These are phyloP conservation scores for Cryptotermes secundus DNA, from an alignment of 1,140 invertebrate genomes.

Conservation along the genomic window DNA sequence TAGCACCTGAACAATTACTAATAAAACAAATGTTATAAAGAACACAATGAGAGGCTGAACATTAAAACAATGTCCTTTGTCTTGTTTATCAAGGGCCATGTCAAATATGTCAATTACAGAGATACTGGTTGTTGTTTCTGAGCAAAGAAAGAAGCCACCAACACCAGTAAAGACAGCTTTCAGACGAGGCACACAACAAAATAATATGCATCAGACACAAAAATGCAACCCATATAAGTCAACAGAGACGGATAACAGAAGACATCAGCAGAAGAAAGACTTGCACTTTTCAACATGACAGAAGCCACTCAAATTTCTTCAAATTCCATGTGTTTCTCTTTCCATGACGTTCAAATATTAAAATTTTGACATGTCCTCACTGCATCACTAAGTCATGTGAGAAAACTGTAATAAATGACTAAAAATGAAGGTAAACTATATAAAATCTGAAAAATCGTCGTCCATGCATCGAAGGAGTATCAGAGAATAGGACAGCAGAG, in stretches of 20 bases:
- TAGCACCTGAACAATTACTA: no score
- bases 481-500: background rate
- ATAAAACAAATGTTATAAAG: no score
- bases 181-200: background rate
- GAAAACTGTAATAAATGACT: background rate
- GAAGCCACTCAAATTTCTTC: background rate
- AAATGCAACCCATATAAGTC: background rate
- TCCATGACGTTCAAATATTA: background rate
- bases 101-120: background rate
- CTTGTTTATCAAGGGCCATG: no score
- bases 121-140: background rate
- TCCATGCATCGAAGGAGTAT: constrained; percentile 9
- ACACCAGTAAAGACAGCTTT: background rate
- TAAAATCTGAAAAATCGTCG: background rate
- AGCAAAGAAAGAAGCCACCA: background rate
- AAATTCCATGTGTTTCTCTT: background rate
- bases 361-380: no score
- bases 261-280: constrained; percentile 13
- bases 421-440: background rate
- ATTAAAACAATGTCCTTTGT: no score
- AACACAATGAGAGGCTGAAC: no score
- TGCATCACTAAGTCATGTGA: background rate
- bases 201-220: background rate
- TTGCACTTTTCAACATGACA: background rate
- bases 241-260: background rate